Percentiles rank a stretch among this genome's conserved stretches.
Evolutionary conservation across 2,113 vertebrate genomes (phyloP).

Genomic region (Solea senegalensis): DNA sequence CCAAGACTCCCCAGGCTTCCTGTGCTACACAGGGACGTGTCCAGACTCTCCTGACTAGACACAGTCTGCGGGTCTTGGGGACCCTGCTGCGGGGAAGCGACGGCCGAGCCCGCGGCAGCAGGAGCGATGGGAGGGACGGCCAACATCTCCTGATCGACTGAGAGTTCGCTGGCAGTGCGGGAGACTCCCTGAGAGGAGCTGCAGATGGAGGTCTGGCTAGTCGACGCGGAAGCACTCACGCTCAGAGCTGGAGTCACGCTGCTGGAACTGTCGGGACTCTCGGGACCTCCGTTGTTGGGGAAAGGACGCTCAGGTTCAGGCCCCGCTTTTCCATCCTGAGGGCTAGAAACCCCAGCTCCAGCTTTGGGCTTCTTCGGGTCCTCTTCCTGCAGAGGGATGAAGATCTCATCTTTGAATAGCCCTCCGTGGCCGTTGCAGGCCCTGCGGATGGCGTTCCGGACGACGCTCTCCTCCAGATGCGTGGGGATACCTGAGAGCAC

Average conservation of each 20-base stretch:
- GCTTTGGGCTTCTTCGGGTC: slow-evolving; percentile 88
- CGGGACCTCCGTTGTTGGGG: slow-evolving; percentile 77
- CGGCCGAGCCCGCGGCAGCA: slow-evolving; percentile 80
- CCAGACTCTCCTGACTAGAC: slow-evolving; percentile 96
- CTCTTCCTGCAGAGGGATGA: slow-evolving; percentile 93
- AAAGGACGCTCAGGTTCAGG: slow-evolving; percentile 82
- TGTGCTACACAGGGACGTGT: slow-evolving; percentile 93
- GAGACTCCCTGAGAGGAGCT: slow-evolving; percentile 92
- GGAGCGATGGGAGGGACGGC: slow-evolving; percentile 78
- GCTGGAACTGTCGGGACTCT: slow-evolving; percentile 93
- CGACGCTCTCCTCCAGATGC: slow-evolving; percentile 91
- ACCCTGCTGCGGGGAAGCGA: slow-evolving; percentile 74
- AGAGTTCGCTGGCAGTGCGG: slow-evolving; percentile 89
- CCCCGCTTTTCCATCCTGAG: slow-evolving; percentile 77
- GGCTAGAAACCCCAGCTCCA: slow-evolving; percentile 75
- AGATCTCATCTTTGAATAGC: slow-evolving; percentile 96
- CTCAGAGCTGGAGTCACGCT: slow-evolving; percentile 91
- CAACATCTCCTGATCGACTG: slow-evolving; percentile 84
- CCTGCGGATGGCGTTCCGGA: slow-evolving; percentile 91
- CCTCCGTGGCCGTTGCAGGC: slow-evolving; percentile 95
- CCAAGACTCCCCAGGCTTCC: slow-evolving; percentile 94
- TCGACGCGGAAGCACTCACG: slow-evolving; percentile 90
- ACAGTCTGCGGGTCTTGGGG: slow-evolving; percentile 87
- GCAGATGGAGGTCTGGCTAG: slow-evolving; percentile 94
- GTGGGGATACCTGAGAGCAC: slow-evolving; percentile 97